These are phyloP conservation scores for Rhagophthalmus giganteus DNA, from an alignment of 2,888 invertebrate genomes.

Conservation along the genomic window DNA sequence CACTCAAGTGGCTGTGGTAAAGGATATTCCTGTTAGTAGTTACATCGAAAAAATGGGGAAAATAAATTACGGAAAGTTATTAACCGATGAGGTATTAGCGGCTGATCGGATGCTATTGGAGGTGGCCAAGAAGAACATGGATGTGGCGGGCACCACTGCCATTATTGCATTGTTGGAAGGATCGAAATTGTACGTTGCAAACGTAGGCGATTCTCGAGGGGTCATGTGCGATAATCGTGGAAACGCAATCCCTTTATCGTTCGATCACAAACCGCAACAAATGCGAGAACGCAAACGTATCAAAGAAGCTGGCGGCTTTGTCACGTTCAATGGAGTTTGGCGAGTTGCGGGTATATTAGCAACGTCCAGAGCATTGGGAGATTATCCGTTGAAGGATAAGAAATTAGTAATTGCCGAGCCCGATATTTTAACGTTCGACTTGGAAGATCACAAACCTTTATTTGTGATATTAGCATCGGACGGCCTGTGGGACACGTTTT, in stretches of 20 bases:
- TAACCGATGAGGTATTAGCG: constrained; percentile 85
- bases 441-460: constrained; percentile 81
- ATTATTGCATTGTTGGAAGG: constrained; percentile 85
- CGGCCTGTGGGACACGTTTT: constrained; percentile 95
- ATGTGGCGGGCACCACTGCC: constrained; percentile 88
- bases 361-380: constrained; percentile 91
- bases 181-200: constrained; percentile 84
- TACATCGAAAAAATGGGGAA: constrained; percentile 73
- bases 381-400: constrained; percentile 92
- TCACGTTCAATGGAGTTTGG: constrained; percentile 96
- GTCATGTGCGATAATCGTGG: constrained; percentile 92
- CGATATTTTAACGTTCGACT: constrained; percentile 89
- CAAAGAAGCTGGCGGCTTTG: constrained; percentile 92
- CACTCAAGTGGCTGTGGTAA: constrained; percentile 55
- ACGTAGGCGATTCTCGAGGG: constrained; percentile 95
- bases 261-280: constrained; percentile 97
- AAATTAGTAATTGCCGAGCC: constrained; percentile 94
- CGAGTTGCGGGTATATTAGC: constrained; percentile 93
- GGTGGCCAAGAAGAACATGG: constrained; percentile 75
- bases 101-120: constrained; percentile 82
- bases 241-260: constrained; percentile 87
- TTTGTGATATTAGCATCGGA: constrained; percentile 93
- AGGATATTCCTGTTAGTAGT: constrained; percentile 59
- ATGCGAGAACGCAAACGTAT: constrained; percentile 91
- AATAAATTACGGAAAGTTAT: constrained; percentile 78